Base-by-base conservation (phyloP, 92 coral and sea anemone genomes). In the Ricordea florida region DNA sequence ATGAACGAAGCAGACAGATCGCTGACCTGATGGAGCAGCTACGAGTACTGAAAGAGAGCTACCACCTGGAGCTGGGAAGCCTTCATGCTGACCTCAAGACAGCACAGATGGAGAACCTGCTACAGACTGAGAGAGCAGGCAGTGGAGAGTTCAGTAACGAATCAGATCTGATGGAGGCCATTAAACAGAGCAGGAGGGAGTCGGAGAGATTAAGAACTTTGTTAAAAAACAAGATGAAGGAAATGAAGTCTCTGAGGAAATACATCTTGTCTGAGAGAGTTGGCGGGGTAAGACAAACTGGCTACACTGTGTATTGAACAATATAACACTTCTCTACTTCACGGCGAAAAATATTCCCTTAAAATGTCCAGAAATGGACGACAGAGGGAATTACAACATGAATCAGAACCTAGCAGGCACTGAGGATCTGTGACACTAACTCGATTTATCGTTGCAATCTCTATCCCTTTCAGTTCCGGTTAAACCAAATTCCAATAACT, bases 81-180 rank as follows among this genome's bases (percentile, higher is more conserved):
- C 44, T 91, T 28, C 97, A 87, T 25, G 97, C 92, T 10, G 97
- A 91, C 28, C 80, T 91, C 2, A 91, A 83, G 67, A 83, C 93
- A 46, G 88, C 93, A 0, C 97, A 91, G 50, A 87, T 87, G 93
- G 97, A 91, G 46, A 91, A 91, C 42, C 65, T 87, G 80, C 69
- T 91, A 17, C 59, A 81, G 20, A 89, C 60, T 44, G 57, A 62
- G 32, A 23, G 41, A 0, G 61, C 24, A n/a, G 66, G 38, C 50
- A 28, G 34, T 28, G 50, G 55, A 36, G 27, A 31, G 8, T 14
- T 68, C 0, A 66, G 70, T 33, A 58, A 42, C 23, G 86, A 41
- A 37, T n/a, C 31, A 2, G 84, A 80, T 16, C 93, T 91, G 1
- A 79, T 91, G 16, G 97, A 83, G 18, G 87, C 90, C 50, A 91